These are phyloP conservation scores for Blastobasis lacticolella DNA, from an alignment of 2,888 invertebrate genomes.

Conservation along the genomic window DNA sequence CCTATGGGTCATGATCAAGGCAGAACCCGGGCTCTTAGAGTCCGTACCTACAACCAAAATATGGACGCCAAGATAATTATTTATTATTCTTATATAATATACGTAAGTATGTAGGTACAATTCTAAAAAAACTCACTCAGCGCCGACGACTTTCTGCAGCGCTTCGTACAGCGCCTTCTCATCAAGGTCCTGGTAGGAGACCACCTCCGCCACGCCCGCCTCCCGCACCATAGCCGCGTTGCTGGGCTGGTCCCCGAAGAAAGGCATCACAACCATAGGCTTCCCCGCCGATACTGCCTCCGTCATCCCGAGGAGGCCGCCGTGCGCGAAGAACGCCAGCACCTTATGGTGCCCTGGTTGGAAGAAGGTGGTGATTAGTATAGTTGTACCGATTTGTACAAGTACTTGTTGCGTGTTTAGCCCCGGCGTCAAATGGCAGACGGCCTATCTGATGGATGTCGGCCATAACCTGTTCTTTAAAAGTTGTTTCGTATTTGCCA, in stretches of 20 bases:
- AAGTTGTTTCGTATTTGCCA: too few relatives aligned
- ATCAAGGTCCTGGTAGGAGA: slow-evolving; percentile 63
- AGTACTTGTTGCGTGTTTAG: not conserved
- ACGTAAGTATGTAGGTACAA: too few relatives aligned
- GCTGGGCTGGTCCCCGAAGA: slow-evolving; percentile 76
- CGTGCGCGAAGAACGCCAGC: slow-evolving; percentile 75
- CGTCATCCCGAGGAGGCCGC: slow-evolving; percentile 75
- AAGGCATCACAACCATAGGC: slow-evolving; percentile 76
- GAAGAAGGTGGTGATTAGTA: not conserved
- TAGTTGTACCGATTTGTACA: not conserved
- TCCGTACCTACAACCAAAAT: too few relatives aligned
- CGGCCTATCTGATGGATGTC: not conserved
- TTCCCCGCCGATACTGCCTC: slow-evolving; percentile 77
- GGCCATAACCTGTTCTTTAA: too few relatives aligned
- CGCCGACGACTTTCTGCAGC: slow-evolving; percentile 62
- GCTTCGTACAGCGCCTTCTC: slow-evolving; percentile 68
- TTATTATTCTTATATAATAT: too few relatives aligned
- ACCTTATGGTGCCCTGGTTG: slow-evolving; percentile 74
- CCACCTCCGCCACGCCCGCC: slow-evolving; percentile 64
- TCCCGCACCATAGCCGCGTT: slow-evolving; percentile 70
- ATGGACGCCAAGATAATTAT: too few relatives aligned
- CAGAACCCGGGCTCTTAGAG: too few relatives aligned
- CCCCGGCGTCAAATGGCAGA: not conserved
- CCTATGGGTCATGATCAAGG: too few relatives aligned
- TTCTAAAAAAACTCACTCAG: slow-evolving; percentile 57